Evolutionary conservation across 2,888 invertebrate genomes (phyloP), one percentile per base, ranked within the genome.

Genomic region (Cerastis rubricosa): DNA sequence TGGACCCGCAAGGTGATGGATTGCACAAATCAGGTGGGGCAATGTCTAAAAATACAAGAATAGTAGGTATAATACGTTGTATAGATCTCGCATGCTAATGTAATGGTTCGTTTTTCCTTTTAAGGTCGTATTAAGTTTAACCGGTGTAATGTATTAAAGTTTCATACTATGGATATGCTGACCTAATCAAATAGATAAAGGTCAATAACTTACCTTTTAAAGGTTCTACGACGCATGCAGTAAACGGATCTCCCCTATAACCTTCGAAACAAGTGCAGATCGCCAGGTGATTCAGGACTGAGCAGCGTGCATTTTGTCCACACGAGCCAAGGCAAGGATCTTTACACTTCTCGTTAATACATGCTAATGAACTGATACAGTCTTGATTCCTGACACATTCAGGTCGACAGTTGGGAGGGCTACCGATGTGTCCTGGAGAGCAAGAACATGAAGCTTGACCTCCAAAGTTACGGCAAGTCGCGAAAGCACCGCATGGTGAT

Each of bases 261-360:
- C 97, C 97, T 25, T 96, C 94, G 0, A 96, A 90, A 84, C 98
- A 98, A 40, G 97, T 95, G 90, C 98, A 98, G 68, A 97, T 97
- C 5, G 98, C 97, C 54, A 97, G 95, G 88, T 98, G 98, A 84
- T 97, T 97, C 68, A 97, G 95, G 29, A 97, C 97, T 66, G 93
- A 93, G 91, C 98, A 97, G 84, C 94, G 92, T 65, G 98, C 97
- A 81, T 96, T 94, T 89, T 95, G 91, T 80, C 98, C 97, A 91
- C 98, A 98, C 0, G 97, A 97, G n/a, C 98, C 98, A 59, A 97
- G 97, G 86, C 98, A 98, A 2, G 98, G 98, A 90, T 98, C 97
- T 78, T 94, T 94, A 89, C 98, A 98, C 91, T 97, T 97, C 90
- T 97, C 97, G 80, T 97, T 97, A 45, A 98, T 97, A 88, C 98